Base-by-base conservation (phyloP, 2,113 vertebrate genomes). In the Verasper variegatus region DNA sequence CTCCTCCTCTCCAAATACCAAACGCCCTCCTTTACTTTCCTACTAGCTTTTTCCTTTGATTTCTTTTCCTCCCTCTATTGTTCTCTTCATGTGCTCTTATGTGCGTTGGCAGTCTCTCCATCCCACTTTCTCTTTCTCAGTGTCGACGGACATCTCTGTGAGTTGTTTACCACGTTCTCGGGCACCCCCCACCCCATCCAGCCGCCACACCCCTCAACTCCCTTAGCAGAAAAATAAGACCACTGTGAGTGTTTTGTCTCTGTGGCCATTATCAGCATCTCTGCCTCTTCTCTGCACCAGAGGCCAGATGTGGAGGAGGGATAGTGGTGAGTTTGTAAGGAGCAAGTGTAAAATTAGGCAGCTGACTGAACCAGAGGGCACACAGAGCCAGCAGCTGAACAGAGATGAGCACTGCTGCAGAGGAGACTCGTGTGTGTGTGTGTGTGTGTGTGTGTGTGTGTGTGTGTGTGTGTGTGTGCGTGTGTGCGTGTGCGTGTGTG, bases 1-100 rank as follows among this genome's bases (percentile, higher is more conserved):
- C 85, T 57, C 86, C 85, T 84, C 76, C 79, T 86, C 63, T 78
- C 57, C 64, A 71, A 89, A 93, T 91, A 84, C 89, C 90, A 75
- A 59, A 74, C 64, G 27, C 81, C 80, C 75, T 89, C 71, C 66
- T 79, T 74, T 58, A 76, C 82, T 80, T 78, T 92, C 71, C 74
- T 68, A 73, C 81, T 80, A 51, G 52, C n/a, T 31, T 58, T 64
- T 72, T 54, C 10, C 55, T 59, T 49, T 81, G 56, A 71, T 76
- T 82, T 74, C 47, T 77, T 77, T 57, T 74, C 58, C 65, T 82
- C 20, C 72, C 10, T 69, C 71, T 58, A 79, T 89, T 91, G 84
- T 91, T 91, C 72, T 73, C 45, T 54, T 80, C 62, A 9, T 57
- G n/a, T 40, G 55, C 51, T 81, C 60, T 27, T 49, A 54, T 52